These are phyloP conservation scores for Corticium candelabrum DNA, from an alignment of 37 sponge, comb jelly and placozoan genomes.

Conservation along the genomic window DNA sequence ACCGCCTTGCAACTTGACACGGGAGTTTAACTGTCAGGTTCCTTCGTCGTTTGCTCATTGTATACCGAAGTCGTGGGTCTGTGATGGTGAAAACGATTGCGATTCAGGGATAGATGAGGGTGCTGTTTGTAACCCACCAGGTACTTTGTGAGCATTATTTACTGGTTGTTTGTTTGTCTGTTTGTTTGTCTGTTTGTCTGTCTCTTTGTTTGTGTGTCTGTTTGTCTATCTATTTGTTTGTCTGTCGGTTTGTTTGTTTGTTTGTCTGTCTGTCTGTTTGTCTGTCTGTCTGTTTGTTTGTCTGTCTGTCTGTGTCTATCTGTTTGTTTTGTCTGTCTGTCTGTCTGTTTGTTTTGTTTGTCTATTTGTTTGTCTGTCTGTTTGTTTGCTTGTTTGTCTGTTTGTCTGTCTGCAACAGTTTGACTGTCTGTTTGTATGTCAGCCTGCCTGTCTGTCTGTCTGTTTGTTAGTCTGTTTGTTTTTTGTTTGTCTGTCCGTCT, in stretches of 20 bases:
- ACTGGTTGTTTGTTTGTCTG: too few relatives aligned
- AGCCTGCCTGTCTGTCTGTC: too few relatives aligned
- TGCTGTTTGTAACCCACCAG: background rate
- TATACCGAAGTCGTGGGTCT: background rate
- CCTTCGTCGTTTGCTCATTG: background rate
- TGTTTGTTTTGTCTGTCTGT: background rate
- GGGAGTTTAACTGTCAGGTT: background rate
- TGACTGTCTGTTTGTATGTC: too few relatives aligned
- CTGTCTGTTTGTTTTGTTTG: background rate
- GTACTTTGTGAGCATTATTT: background rate
- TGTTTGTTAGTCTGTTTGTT: too few relatives aligned
- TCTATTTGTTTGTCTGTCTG: too few relatives aligned
- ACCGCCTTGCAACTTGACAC: background rate
- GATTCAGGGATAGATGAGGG: background rate
- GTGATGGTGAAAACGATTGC: background rate
- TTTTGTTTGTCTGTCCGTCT: too few relatives aligned
- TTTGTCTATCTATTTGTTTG: too few relatives aligned
- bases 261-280: background rate
- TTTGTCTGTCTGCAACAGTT: too few relatives aligned
- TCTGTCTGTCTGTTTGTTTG: background rate
- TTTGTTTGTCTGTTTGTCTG: too few relatives aligned
- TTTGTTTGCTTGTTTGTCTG: too few relatives aligned
- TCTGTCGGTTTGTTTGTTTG: too few relatives aligned
- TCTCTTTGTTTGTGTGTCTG: too few relatives aligned
- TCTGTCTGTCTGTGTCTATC: background rate